These are phyloP conservation scores for Coranthus polyacanthus DNA, from an alignment of 2,797 vertebrate species.

Conservation along the genomic window DNA sequence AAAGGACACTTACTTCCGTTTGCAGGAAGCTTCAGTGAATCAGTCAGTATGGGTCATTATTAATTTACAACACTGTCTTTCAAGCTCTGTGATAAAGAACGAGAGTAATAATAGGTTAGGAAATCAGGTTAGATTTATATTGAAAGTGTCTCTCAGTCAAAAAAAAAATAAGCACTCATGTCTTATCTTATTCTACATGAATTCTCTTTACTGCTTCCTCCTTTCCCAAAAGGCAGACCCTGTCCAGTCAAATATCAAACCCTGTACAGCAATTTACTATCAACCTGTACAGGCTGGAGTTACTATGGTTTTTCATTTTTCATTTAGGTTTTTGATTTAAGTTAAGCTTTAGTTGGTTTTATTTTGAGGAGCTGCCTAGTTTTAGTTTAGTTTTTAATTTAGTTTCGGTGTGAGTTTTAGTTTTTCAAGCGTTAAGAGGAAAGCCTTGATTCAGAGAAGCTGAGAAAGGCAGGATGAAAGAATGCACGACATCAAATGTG, in stretches of 20 bases:
- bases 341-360: no score
- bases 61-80: slow-evolving; percentile 74
- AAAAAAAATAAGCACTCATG: slow-evolving; percentile 15
- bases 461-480: no score
- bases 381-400: no score
- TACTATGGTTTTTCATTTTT: no score
- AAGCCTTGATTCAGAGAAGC: no score
- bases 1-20: slow-evolving; percentile 49
- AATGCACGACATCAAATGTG: no score
- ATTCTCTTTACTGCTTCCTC: slow-evolving; percentile 6
- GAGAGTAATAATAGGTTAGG: slow-evolving; percentile 37
- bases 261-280: not conserved
- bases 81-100: slow-evolving; percentile 53
- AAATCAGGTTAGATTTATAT: slow-evolving; percentile 56
- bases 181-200: slow-evolving; percentile 1
- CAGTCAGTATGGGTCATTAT: slow-evolving; percentile 77
- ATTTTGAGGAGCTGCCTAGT: no score
- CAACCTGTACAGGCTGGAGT: no score
- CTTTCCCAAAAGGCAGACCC: not conserved
- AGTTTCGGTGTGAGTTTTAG: no score
- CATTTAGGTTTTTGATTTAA: no score
- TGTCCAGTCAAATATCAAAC: not conserved
- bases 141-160: slow-evolving; percentile 26
- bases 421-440: no score
- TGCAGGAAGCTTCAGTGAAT: slow-evolving; percentile 62